Conservation (phyloP, 2,888 invertebrate species). For the Catotricha subobsoleta region DNA sequence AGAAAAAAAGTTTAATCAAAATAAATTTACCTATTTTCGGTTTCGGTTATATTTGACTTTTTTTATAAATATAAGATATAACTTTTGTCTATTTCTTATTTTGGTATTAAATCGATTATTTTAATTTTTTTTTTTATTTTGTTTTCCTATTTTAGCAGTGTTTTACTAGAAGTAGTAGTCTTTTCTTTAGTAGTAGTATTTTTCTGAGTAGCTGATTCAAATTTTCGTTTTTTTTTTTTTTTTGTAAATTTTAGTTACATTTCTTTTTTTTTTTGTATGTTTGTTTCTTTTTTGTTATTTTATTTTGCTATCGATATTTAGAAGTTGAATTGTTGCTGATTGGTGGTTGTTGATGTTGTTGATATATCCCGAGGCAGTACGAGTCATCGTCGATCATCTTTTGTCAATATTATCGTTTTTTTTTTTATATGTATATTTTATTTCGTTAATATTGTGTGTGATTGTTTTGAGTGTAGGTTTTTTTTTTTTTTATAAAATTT, state of each 20-base stretch:
- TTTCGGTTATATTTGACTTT: too few species aligned
- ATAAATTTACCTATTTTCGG: too few species aligned
- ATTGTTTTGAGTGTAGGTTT: background rate
- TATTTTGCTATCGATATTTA: background rate
- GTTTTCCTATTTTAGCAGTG: too few species aligned
- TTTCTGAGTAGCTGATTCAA: too few species aligned
- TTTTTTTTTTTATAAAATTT: background rate
- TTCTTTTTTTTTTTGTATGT: conserved; percentile 3
- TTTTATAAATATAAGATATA: too few species aligned
- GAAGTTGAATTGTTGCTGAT: conserved; percentile 4
- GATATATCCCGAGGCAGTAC: conserved; percentile 21
- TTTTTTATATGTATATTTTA: background rate
- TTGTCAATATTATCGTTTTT: background rate
- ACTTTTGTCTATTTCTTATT: too few species aligned
- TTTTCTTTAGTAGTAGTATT: too few species aligned
- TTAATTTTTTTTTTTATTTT: too few species aligned
- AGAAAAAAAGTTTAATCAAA: too few species aligned
- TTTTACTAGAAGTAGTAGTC: too few species aligned
- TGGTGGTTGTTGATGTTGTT: conserved; percentile 6
- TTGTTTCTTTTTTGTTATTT: background rate
- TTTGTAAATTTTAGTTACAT: conserved; percentile 6
- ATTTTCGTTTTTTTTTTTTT: background rate
- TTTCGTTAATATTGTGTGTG: background rate
- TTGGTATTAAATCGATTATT: too few species aligned
- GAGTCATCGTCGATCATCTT: conserved; percentile 32